Conservation (phyloP, 2,888 invertebrate genomes). For the Aelia acuminata region DNA sequence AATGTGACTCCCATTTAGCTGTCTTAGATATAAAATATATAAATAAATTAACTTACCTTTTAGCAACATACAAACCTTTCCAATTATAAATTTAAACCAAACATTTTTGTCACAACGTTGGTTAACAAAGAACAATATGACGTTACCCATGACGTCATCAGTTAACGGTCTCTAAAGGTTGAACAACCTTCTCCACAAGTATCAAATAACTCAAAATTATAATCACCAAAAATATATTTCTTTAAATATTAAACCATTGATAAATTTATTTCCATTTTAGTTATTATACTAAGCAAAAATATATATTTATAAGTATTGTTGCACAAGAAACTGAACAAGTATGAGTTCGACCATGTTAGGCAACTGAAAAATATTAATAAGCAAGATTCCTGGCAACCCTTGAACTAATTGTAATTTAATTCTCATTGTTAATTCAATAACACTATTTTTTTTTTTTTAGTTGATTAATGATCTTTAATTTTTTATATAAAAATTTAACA, state of each 20-base stretch:
- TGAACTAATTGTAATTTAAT: not conserved
- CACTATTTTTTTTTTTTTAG: not conserved
- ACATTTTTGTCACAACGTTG: not conserved
- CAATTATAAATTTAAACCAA: not conserved
- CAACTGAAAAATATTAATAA: not conserved
- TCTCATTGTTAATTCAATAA: not conserved
- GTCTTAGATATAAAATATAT: not conserved
- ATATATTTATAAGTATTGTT: not conserved
- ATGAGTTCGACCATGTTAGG: not conserved
- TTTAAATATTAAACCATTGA: not conserved
- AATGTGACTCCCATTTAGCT: not conserved
- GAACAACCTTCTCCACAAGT: conserved; percentile 51
- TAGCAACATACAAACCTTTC: not conserved
- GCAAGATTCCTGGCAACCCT: not conserved
- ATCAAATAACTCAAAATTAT: not conserved
- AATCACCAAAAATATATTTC: not conserved
- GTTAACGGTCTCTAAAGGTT: conserved; percentile 55
- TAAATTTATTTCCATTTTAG: not conserved
- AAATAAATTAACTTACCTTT: not conserved
- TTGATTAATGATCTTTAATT: too few species aligned
- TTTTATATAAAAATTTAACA: not conserved
- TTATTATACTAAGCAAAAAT: not conserved
- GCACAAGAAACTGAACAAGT: not conserved
- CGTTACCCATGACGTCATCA: conserved; percentile 52
- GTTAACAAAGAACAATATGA: conserved; percentile 57